Base-by-base conservation (phyloP, 2,888 invertebrate species). In the Eristalis pertinax region DNA sequence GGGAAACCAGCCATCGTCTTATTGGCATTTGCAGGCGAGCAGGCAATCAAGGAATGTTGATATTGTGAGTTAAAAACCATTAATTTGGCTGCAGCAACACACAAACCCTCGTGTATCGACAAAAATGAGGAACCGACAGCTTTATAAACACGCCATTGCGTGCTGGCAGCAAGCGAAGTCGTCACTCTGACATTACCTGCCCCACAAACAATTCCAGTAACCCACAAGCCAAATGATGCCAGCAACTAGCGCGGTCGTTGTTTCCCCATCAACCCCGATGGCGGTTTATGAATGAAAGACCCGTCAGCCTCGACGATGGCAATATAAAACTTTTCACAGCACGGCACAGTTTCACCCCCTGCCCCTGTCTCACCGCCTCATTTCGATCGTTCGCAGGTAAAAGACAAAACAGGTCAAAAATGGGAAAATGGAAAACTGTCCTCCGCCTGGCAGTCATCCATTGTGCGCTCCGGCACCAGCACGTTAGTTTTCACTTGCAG, bases 121-220 rank as follows among this genome's bases (percentile, higher is more conserved):
- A 10, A 8, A 32, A 38, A 2, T 38, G 10, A 7, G 0, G 13
- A 38, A 38, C 38, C 38, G 38, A 11, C 38, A 13, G 38, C 8
- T 74, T 85, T 82, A 77, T 69, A 65, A 77, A 65, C 82, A 82
- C 50, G 68, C 72, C 62, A 76, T 77, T 82, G 85, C 85, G 85
- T 85, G 85, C 50, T 26, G n/a, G 7, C 43, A 22, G 11, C 41
- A 15, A 62, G n/a, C 62, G 32, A 60, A 38, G 22, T 35, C 11
- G 43, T n/a, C 38, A 22, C 41, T 62, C 50, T 29, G 32, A 58
- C 70, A 67, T 43, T 43, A 43, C 43, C 43, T 43, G 15, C n/a
- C 43, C 1, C 43, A 43, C 43, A 43, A 38, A 4, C 38, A 38
- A 13, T 38, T 13, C 38, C 13, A 38, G 38, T 38, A 38, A 13